Base-by-base conservation (phyloP, 2,888 invertebrate genomes). In the Crocallis elinguaria region DNA sequence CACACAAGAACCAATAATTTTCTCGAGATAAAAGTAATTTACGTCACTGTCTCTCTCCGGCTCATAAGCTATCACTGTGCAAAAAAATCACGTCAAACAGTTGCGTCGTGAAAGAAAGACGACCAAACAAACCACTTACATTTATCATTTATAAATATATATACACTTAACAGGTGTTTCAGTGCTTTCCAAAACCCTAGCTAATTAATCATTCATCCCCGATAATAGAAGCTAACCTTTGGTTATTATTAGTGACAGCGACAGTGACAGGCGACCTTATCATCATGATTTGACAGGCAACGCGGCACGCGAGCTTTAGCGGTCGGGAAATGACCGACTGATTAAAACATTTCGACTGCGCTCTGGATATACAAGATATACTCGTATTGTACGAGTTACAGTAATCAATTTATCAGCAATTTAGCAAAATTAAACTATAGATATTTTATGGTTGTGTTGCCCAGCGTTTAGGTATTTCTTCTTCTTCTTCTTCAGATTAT, bases 231-330 rank as follows among this genome's bases (percentile, higher is more conserved):
- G 33, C 23, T 25, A 43, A 49, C 45, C 45, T 54, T 41, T 46
- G 51, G 55, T 43, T 58, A 54, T 55, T 43, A 25, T n/a, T n/a
- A n/a, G n/a, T n/a, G 19, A 19, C 19, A 19, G 19, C 6, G 19
- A 56, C 46, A 62, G 51, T 67, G 71, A 67, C 75, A 67, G 69
- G 33, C 74, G 62, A 74, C 76, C 75, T 75, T 75, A 73, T 75
- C 74, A 71, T n/a, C 13, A 4, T 59, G 7, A 44, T 55, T 48
- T 60, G 69, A 66, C 67, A 57, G 52, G 56, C 52, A 54, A 33
- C 39, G 39, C 39, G 39, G 57, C 75, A 73, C 75, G 75, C 70
- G 64, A 75, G 67, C 71, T 69, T 54, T 69, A 69, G 50, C 30
- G 27, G 50, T 38, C 13, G 14, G 43, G 42, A n/a, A 16, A 16